These are phyloP conservation scores for Neoaliturus tenellus DNA, from an alignment of 2,888 invertebrate species.

Conservation along the genomic window DNA sequence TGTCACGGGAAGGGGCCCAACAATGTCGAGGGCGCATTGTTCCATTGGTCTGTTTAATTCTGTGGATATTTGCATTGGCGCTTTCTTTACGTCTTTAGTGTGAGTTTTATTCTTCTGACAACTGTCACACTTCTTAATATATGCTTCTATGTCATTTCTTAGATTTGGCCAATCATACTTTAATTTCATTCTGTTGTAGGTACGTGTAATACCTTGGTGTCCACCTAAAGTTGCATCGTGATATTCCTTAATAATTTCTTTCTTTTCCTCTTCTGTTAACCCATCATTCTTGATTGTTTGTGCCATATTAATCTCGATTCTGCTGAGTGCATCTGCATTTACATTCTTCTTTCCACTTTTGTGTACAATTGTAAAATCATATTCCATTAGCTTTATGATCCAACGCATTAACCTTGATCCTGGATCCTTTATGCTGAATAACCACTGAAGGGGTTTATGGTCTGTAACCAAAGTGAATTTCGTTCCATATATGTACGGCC, in stretches of 20 bases:
- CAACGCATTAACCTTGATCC: constrained; percentile 11
- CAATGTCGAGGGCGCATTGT: not conserved
- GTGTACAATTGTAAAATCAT: not conserved
- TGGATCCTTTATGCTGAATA: constrained; percentile 25
- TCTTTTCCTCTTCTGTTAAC: too few species aligned
- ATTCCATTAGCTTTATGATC: constrained; percentile 21
- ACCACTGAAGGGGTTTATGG: constrained; percentile 28
- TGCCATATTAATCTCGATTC: not conserved
- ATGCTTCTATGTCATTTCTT: not conserved
- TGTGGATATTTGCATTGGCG: not conserved
- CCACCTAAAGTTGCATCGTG: not conserved
- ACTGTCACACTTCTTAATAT: not conserved
- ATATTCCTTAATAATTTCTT: too few species aligned
- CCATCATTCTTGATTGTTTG: too few species aligned
- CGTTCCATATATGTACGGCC: constrained; percentile 27
- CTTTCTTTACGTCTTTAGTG: not conserved
- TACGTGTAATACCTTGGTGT: not conserved
- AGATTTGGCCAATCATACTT: constrained; percentile 2
- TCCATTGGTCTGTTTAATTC: not conserved
- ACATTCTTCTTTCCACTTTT: not conserved
- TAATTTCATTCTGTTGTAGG: not conserved
- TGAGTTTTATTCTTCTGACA: not conserved
- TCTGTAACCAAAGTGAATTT: constrained; percentile 44
- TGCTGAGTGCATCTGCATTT: constrained; percentile 25
- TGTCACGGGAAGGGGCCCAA: not conserved